Conservation (phyloP, 1,140 invertebrate species). For the Meloidogyne chitwoodi region DNA sequence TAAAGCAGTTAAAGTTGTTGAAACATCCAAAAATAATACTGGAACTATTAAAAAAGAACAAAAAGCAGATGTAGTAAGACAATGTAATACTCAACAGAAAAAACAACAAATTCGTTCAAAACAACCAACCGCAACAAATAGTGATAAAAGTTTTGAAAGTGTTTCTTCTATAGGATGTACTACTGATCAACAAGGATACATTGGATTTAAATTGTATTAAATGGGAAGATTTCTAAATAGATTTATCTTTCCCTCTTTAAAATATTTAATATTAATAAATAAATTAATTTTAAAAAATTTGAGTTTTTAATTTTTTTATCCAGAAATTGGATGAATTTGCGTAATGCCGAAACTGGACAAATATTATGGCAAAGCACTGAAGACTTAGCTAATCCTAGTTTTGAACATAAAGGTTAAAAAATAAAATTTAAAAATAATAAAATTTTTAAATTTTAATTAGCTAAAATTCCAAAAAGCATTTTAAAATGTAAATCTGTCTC, state of each 20-base stretch:
- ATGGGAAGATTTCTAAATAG: too few relatives aligned
- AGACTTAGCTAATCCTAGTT: conserved; percentile 83
- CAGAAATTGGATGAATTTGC: conserved; percentile 96
- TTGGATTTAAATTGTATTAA: conserved; percentile 31
- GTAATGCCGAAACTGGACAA: conserved; percentile 90
- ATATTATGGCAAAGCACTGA: conserved; percentile 95
- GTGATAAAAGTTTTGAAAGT: background rate
- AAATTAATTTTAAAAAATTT: background rate
- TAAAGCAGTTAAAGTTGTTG: background rate
- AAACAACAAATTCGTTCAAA: background rate
- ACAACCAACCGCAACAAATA: background rate
- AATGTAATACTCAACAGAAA: background rate
- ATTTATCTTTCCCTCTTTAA: background rate
- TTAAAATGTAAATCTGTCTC: conserved; percentile 90
- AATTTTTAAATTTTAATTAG: conserved; percentile 61
- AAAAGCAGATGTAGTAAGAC: background rate
- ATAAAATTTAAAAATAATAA: background rate
- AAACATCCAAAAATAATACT: background rate
- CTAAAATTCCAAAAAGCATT: conserved; percentile 89
- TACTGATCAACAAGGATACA: background rate
- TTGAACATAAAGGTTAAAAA: conserved; percentile 77
- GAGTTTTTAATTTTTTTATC: conserved; percentile 19
- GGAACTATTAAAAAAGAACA: background rate
- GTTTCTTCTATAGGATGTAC: background rate
- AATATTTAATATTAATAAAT: too few relatives aligned